Evolutionary conservation across 2,888 invertebrate genomes (phyloP), one percentile per base, ranked within the genome.

Genomic region (Noctua fimbriata): DNA sequence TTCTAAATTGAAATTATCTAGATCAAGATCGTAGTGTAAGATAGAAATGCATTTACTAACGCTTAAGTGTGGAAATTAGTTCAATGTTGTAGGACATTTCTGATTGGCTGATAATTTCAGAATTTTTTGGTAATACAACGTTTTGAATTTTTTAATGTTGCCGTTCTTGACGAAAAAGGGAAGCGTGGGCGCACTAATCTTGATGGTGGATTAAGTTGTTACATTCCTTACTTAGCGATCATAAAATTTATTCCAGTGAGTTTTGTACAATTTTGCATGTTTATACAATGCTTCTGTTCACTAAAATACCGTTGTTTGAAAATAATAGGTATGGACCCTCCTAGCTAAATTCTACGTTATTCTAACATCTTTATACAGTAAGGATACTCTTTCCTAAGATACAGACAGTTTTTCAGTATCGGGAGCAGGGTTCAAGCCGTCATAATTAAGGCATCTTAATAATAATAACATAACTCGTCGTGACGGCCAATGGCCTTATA

Each of bases 1-100:
- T 92, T 91, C 89, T 90, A 90, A 89, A 91, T 90, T 88, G 87
- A 89, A 89, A 86, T 90, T 90, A 92, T 92, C 92, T 91, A 89
- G 90, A 92, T 90, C 88, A 83, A 89, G 90, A 92, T 92, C 82
- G 76, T 79, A 88, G 72, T 81, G 78, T 74, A 24, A 88, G 91
- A 92, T 92, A 86, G 55, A 82, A 69, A 76, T 84, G 73, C 65
- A 81, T 79, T 87, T 73, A 77, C 75, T 73, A 82, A 79, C 73
- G 75, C 77, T 75, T 79, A 84, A 74, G 79, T 82, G 85, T 75
- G 67, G 77, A 82, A 83, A 84, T 81, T 82, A 73, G 75, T 72
- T 77, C 55, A 47, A 52, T 36, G 36, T 49, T 69, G 44, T 72
- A 74, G 69, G 69, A 86, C 58, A 72, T 79, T 73, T 73, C 12